Evolutionary conservation across 2,888 invertebrate genomes (phyloP).

Genomic region (Xestia sexstrigata): DNA sequence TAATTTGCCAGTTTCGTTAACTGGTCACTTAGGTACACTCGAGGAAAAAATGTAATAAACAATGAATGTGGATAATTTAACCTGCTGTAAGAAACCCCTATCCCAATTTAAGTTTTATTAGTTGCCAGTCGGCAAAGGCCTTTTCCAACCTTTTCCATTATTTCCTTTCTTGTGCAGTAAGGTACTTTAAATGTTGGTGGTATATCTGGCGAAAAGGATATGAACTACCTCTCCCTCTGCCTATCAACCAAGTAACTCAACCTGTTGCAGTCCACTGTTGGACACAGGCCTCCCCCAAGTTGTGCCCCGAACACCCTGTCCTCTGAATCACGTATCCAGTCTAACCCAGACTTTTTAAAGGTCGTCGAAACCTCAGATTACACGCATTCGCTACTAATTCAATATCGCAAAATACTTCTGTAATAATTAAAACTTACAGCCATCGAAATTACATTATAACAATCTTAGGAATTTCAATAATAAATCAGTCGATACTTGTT

Average conservation of each 20-base stretch:
- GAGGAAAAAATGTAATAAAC: no score
- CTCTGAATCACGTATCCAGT: background rate
- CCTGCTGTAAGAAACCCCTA: no score
- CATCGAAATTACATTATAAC: conserved; percentile 28
- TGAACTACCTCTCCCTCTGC: background rate
- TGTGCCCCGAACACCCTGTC: background rate
- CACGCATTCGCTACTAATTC: background rate
- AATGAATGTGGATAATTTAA: no score
- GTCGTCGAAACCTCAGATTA: background rate
- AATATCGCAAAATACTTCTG: conserved; percentile 8
- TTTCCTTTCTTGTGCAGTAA: no score
- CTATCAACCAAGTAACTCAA: background rate
- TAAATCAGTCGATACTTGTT: conserved; percentile 31
- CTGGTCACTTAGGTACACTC: no score
- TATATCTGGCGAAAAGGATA: background rate
- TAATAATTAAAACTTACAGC: conserved; percentile 22
- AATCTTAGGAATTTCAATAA: conserved; percentile 35
- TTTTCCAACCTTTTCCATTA: no score
- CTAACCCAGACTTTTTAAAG: background rate
- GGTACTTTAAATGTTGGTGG: background rate
- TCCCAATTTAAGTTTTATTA: no score
- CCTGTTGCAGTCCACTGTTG: background rate
- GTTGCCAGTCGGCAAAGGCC: no score
- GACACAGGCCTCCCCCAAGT: background rate
- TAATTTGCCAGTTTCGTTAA: no score